Evolutionary conservation across 2,888 invertebrate species (phyloP).

Genomic region (Latrodectus hesperus): DNA sequence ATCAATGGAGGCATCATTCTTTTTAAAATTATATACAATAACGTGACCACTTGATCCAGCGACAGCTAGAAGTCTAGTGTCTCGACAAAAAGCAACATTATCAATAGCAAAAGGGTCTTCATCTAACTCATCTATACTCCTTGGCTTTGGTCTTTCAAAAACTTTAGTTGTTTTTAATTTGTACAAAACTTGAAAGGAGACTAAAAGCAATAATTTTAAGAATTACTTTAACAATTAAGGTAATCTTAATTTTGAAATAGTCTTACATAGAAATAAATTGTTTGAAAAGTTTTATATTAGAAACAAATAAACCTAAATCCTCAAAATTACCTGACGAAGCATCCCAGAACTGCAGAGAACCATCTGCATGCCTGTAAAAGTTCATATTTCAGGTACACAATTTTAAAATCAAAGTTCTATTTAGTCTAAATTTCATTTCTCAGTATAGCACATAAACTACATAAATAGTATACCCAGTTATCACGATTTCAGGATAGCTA

Average conservation of each 20-base stretch:
- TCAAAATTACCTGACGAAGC: constrained; percentile 66
- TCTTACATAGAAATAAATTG: no score
- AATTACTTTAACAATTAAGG: background rate
- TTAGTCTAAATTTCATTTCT: background rate
- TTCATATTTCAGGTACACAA: background rate
- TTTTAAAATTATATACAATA: constrained; percentile 95
- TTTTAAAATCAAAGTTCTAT: background rate
- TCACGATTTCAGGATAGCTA: constrained; percentile 97
- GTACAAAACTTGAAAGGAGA: constrained; percentile 95
- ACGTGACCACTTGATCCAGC: constrained; percentile 95
- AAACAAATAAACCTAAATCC: background rate
- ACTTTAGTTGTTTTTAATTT: constrained; percentile 97
- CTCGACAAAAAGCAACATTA: constrained; percentile 93
- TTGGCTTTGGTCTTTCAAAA: constrained; percentile 82
- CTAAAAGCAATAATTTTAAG: constrained; percentile 75
- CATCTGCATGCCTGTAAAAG: constrained; percentile 92
- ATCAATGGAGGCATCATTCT: constrained; percentile 82
- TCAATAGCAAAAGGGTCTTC: constrained; percentile 94
- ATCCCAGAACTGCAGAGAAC: constrained; percentile 99
- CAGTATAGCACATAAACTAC: no score
- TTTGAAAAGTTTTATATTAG: background rate
- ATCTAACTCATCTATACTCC: constrained; percentile 76
- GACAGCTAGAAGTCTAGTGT: constrained; percentile 90
- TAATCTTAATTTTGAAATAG: background rate
- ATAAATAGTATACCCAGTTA: constrained; percentile 85